Evolutionary conservation across 2,888 invertebrate species (phyloP), one percentile per base, ranked within the genome.

Genomic region (Melanotus villosus): DNA sequence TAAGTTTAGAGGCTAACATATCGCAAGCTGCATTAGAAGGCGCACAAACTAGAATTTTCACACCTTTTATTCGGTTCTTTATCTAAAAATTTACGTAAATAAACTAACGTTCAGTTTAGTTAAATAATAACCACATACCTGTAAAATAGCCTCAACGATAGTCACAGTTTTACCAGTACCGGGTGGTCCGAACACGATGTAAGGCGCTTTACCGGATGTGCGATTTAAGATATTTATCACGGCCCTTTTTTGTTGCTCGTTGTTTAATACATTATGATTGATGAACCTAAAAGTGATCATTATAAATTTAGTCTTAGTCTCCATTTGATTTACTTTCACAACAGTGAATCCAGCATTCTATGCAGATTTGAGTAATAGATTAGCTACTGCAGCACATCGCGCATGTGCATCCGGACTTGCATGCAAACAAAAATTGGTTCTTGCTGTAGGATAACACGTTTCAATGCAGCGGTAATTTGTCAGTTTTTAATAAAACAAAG

Each of bases 161-260:
- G 93, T 93, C 0, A 91, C 86, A 0, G 93, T 93, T 83, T 92
- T 92, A 0, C 92, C 92, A 0, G 92, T 92, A 70, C 95, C 96
- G 52, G 96, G 96, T 36, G 96, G 96, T 1, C 96, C 96, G 84
- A 92, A 95, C 43, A 97, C 87, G 32, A 96, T 89, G 79, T 94
- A 96, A 0, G 97, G 96, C 0, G 88, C 88, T 0, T 88, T 87
- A 3, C 88, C 86, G 0, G 89, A 87, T 0, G 90, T 87, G 6
- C 89, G 89, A 14, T 88, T 85, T 4, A 92, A 78, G 54, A 93
- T 92, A 76, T 92, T 90, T 57, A 85, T 80, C 0, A 96, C 91
- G 0, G 93, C 93, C 56, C 85, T 85, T 72, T 85, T 84, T 78
- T 93, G 93, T 75, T 90, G 88, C 0, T 80, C 75, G 82, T 93